phyloP scores from a whole-genome alignment of 2,113 vertebrate species.

The Ellobius talpinus region DNA sequence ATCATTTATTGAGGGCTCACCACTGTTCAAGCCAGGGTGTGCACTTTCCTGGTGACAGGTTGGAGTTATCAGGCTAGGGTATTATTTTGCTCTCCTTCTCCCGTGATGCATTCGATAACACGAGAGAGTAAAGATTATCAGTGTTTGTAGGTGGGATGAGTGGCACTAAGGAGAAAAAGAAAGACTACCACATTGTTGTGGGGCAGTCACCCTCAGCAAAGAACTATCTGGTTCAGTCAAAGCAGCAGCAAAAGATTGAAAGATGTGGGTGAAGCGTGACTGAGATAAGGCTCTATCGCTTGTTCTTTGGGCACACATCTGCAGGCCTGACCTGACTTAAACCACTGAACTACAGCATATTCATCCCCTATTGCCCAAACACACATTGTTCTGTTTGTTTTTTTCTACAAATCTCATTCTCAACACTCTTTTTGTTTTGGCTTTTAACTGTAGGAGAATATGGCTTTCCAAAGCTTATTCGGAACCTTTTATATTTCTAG shows the following conservation, averaged over 20 bases:
- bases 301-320: background rate
- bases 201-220: background rate
- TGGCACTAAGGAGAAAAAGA: background rate
- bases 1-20: background rate
- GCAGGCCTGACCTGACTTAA: background rate
- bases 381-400: background rate
- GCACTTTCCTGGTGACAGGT: background rate
- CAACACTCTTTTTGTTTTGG: background rate
- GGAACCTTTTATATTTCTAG: background rate
- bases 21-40: background rate
- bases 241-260: background rate
- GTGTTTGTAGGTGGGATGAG: background rate
- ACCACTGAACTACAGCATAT: background rate
- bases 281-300: background rate
- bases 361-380: background rate
- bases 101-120: background rate
- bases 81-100: background rate
- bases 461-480: background rate
- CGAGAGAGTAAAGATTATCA: background rate
- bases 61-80: background rate
- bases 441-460: background rate
- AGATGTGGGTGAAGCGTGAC: fast-evolving
- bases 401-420: background rate
- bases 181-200: background rate
- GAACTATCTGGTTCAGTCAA: background rate